These are phyloP conservation scores for Egretta garzetta DNA, from an alignment of 2,113 vertebrate genomes.

Conservation along the genomic window DNA sequence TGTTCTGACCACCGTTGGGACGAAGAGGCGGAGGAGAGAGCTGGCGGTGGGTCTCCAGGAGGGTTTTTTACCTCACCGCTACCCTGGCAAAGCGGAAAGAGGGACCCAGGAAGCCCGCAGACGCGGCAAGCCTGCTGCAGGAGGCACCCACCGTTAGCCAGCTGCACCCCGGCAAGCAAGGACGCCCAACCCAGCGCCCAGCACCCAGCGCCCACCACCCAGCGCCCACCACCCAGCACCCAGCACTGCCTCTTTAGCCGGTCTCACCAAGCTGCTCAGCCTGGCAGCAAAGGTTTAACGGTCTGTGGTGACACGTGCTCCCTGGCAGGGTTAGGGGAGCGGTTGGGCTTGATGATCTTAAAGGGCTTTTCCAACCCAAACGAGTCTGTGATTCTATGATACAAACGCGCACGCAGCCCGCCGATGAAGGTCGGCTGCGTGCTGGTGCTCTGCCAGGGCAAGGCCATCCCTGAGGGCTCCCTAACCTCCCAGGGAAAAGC, in stretches of 20 bases:
- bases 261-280: background rate
- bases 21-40: background rate
- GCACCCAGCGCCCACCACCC: background rate
- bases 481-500: background rate
- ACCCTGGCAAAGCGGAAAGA: background rate
- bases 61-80: background rate
- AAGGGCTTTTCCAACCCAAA: too few relatives aligned
- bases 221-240: background rate
- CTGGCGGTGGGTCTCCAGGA: background rate
- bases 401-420: background rate
- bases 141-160: background rate
- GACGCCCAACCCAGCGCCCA: background rate
- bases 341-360: too few relatives aligned
- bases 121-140: background rate
- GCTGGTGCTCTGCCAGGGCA: rapidly evolving
- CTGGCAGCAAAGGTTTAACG: background rate
- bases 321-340: too few relatives aligned
- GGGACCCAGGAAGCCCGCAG: background rate
- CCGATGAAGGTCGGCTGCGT: rapidly evolving
- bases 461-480: background rate
- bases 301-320: rapidly evolving
- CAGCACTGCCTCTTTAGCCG: background rate
- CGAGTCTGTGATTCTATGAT: too few relatives aligned
- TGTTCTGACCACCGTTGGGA: background rate
- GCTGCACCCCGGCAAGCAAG: background rate